Percentiles rank a stretch among this genome's conserved stretches.
These are phyloP conservation scores for Drosophila diplacantha DNA, from an alignment of 2,888 invertebrate species.

Conservation along the genomic window DNA sequence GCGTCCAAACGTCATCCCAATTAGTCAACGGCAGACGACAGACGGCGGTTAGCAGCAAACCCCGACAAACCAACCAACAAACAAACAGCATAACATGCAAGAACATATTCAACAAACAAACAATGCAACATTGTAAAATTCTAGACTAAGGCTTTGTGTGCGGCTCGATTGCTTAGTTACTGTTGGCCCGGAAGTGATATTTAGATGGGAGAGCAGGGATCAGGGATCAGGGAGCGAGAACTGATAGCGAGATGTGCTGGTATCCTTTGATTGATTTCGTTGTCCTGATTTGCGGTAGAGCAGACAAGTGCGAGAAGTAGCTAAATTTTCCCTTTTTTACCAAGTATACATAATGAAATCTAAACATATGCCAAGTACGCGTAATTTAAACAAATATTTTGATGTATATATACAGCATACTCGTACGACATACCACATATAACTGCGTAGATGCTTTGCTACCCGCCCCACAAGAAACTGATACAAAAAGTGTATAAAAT, in stretches of 20 bases:
- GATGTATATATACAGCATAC: constrained; percentile 56
- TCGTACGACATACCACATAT: constrained; percentile 20
- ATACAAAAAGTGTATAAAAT: constrained; percentile 52
- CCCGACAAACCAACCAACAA: constrained; percentile 19
- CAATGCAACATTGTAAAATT: constrained; percentile 70
- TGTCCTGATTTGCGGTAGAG: constrained; percentile 48
- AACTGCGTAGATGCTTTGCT: constrained; percentile 42
- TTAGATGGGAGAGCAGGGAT: constrained; percentile 30
- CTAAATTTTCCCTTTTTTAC: constrained; percentile 69
- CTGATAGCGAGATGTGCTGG: constrained; percentile 56
- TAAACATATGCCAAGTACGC: constrained; percentile 49
- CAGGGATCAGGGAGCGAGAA: constrained; percentile 26
- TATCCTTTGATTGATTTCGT: constrained; percentile 60
- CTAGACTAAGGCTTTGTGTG: constrained; percentile 67
- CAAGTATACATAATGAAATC: constrained; percentile 52
- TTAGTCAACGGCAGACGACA: constrained; percentile 38
- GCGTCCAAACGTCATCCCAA: constrained; percentile 35
- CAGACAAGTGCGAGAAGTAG: constrained; percentile 47
- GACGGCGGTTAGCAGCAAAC: constrained; percentile 14
- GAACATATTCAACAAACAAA: constrained; percentile 45
- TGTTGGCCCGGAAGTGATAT: constrained; percentile 58
- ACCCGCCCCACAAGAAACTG: constrained; percentile 43
- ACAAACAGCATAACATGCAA: constrained; percentile 10
- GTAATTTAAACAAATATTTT: constrained; percentile 50
- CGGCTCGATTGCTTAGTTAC: constrained; percentile 61